Evolutionary conservation across 1,140 invertebrate species (phyloP).

Genomic region (Cepaea nemoralis): DNA sequence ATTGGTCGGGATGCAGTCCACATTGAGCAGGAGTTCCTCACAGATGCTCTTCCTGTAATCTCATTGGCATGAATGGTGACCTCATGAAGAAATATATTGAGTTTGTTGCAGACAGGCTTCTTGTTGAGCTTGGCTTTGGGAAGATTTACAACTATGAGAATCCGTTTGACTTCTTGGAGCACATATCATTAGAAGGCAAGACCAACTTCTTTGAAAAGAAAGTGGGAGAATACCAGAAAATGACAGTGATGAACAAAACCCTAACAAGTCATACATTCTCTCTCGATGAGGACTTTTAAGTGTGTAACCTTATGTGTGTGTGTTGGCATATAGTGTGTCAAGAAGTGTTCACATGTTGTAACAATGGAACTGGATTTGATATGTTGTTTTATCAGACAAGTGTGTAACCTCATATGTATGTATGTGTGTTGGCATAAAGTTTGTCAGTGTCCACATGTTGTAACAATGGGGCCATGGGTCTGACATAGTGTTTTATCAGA

Average conservation of each 20-base stretch:
- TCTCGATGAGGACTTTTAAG: slow-evolving; percentile 90
- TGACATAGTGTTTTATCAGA: no score
- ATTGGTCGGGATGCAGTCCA: slow-evolving; percentile 94
- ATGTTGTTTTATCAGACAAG: no score
- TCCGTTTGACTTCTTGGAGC: slow-evolving; percentile 99
- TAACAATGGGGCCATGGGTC: no score
- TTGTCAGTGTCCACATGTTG: no score
- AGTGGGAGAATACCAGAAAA: slow-evolving; percentile 98
- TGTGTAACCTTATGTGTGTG: background rate
- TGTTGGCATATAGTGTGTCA: no score
- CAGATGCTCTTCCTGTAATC: slow-evolving; percentile 89
- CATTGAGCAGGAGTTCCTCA: slow-evolving; percentile 98
- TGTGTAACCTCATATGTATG: no score
- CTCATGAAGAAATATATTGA: slow-evolving; percentile 98
- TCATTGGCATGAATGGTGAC: slow-evolving; percentile 98
- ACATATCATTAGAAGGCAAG: slow-evolving; percentile 97
- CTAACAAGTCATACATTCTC: slow-evolving; percentile 80
- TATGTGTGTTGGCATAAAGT: no score
- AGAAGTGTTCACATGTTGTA: no score
- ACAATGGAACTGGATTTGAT: no score
- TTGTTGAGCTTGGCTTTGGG: slow-evolving; percentile 87
- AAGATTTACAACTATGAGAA: slow-evolving; percentile 94
- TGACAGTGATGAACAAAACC: slow-evolving; percentile 82
- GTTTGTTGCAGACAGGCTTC: slow-evolving; percentile 95
- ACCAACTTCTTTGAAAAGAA: slow-evolving; percentile 99